These are phyloP conservation scores for Pan troglodytes DNA, from an alignment of 2,113 vertebrate genomes.

Conservation along the genomic window DNA sequence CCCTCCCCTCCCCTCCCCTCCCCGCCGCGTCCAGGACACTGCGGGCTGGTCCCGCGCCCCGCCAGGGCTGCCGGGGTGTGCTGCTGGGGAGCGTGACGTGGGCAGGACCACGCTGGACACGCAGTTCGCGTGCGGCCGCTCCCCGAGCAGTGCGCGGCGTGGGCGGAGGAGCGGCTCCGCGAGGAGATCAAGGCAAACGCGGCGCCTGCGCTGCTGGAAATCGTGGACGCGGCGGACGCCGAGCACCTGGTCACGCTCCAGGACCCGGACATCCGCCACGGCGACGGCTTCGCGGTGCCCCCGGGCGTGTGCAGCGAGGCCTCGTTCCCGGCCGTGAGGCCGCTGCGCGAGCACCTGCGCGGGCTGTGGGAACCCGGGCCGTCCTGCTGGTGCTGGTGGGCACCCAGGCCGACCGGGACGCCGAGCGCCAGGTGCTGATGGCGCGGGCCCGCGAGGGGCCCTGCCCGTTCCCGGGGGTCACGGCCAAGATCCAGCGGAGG, in stretches of 20 bases:
- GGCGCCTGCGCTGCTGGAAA: slow-evolving; percentile 67
- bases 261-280: slow-evolving; percentile 57
- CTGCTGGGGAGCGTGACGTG: slow-evolving; percentile 51
- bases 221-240: slow-evolving; percentile 68
- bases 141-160: slow-evolving; percentile 57
- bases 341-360: slow-evolving; percentile 60
- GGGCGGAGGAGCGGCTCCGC: slow-evolving; percentile 64
- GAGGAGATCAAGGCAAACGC: slow-evolving; percentile 69
- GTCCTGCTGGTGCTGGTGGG: slow-evolving; percentile 55
- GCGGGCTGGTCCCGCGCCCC: too few relatives aligned
- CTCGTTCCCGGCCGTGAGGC: slow-evolving; percentile 65
- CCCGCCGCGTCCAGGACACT: too few relatives aligned
- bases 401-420: slow-evolving; percentile 67
- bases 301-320: slow-evolving; percentile 63
- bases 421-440: slow-evolving; percentile 62
- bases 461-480: slow-evolving; percentile 69
- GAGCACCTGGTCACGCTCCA: slow-evolving; percentile 66
- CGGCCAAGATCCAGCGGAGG: slow-evolving; percentile 67
- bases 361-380: slow-evolving; percentile 48
- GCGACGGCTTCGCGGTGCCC: slow-evolving; percentile 66
- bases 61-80: too few relatives aligned
- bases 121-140: slow-evolving; percentile 61
- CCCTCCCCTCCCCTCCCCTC: too few relatives aligned
- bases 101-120: slow-evolving; percentile 69
- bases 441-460: slow-evolving; percentile 66